A percentile compares a stretch with the other conserved stretches of the same genome.
Evolutionary conservation across 2,113 vertebrate genomes (phyloP).

Genomic region (Sinocyclocheilus grahami): DNA sequence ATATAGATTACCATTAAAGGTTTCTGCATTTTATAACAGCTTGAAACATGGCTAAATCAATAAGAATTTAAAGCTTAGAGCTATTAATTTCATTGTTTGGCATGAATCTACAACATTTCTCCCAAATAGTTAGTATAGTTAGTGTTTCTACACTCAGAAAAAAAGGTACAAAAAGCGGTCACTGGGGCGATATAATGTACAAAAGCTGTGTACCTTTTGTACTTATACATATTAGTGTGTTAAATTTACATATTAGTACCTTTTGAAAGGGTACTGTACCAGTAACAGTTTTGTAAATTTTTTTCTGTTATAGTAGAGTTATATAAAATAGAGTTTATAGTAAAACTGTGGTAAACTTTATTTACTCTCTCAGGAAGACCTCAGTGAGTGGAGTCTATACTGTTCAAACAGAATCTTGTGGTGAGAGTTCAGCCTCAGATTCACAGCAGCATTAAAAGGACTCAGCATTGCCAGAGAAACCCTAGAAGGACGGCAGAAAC

Average conservation of each 20-base stretch:
- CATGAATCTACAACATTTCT: background rate
- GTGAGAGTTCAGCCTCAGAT: background rate
- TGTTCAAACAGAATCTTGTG: background rate
- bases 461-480: conserved; percentile 18
- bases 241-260: no score
- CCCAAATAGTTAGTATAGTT: background rate
- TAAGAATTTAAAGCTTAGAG: background rate
- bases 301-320: no score
- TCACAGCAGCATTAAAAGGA: background rate
- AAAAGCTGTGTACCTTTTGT: no score
- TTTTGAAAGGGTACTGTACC: no score
- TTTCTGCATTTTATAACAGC: background rate
- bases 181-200: no score
- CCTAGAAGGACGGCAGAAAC: conserved; percentile 24
- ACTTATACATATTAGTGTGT: no score
- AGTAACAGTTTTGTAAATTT: no score
- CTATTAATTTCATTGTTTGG: background rate
- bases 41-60: background rate
- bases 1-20: background rate
- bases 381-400: background rate
- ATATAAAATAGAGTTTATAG: background rate
- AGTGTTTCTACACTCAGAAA: background rate
- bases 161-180: no score
- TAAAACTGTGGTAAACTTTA: background rate
- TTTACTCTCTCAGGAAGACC: background rate